Evolutionary conservation across 2,113 vertebrate genomes (phyloP).

Genomic region (Chaetodon auriga): DNA sequence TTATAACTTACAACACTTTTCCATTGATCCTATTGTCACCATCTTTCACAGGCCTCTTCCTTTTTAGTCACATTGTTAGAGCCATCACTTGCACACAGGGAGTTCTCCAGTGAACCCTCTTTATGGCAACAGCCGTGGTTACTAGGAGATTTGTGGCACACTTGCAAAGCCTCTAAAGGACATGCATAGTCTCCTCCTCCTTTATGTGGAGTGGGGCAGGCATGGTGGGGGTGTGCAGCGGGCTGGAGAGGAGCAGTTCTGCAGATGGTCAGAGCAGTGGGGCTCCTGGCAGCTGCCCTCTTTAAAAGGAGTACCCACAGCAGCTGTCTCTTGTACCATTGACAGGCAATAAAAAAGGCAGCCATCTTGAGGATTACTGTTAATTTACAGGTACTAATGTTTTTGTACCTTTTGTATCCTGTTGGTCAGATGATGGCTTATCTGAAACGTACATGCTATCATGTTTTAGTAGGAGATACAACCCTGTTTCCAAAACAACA

Average conservation of each 20-base stretch:
- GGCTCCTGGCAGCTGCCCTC: constrained; percentile 68
- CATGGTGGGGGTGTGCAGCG: not conserved
- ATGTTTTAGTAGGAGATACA: too few relatives aligned
- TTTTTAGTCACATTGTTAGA: not conserved
- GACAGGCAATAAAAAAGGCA: constrained; percentile 32
- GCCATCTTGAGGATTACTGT: constrained; percentile 3
- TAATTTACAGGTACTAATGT: too few relatives aligned
- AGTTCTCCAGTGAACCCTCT: constrained; percentile 5
- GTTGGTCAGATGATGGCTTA: too few relatives aligned
- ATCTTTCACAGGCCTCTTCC: constrained; percentile 21
- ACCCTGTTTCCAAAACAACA: too few relatives aligned
- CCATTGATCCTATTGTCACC: not conserved
- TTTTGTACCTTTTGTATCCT: too few relatives aligned
- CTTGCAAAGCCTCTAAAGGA: constrained; percentile 24
- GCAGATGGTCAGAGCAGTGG: constrained; percentile 71
- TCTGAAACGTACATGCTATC: too few relatives aligned
- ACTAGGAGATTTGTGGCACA: constrained; percentile 34
- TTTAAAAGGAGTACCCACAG: constrained; percentile 37
- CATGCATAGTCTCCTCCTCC: not conserved
- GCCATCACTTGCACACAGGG: constrained; percentile 29
- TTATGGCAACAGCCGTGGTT: constrained; percentile 10
- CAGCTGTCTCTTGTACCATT: constrained; percentile 46
- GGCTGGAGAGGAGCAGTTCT: constrained; percentile 57
- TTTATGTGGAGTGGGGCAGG: constrained; percentile 18
- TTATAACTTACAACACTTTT: constrained; percentile 11